A percentile compares a stretch with the other conserved stretches of the same genome.
phyloP scores from a whole-genome alignment of 2,113 vertebrate genomes.

The Microcebus lehilahytsara region DNA sequence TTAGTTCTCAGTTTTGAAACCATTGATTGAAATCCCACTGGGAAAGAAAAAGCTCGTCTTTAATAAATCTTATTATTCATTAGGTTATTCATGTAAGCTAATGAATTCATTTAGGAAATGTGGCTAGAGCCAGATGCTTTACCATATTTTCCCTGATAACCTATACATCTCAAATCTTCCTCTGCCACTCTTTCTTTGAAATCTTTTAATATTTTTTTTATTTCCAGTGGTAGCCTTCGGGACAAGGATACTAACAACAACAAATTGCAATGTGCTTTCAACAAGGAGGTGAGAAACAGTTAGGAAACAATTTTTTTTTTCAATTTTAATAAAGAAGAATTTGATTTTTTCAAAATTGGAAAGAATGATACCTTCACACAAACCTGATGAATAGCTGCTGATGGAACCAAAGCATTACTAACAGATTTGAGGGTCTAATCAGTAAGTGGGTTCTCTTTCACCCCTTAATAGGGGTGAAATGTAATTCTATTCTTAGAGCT shows the following conservation, averaged over 20 bases:
- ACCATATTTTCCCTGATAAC: background rate
- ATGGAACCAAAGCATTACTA: background rate
- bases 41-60: background rate
- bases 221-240: background rate
- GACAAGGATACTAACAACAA: background rate
- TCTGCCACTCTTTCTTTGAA: background rate
- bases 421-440: background rate
- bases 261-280: slow-evolving; percentile 20
- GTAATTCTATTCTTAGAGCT: background rate
- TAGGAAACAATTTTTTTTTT: slow-evolving; percentile 4
- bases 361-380: background rate
- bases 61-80: background rate
- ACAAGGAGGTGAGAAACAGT: background rate
- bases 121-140: background rate
- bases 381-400: background rate
- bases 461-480: background rate
- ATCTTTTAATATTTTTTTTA: background rate
- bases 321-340: slow-evolving; percentile 21
- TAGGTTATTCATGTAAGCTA: background rate
- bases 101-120: background rate
- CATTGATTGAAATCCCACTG: background rate
- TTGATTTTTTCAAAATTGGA: background rate
- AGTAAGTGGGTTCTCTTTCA: slow-evolving; percentile 16
- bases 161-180: background rate
- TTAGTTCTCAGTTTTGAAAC: background rate